Percentiles rank a stretch among this genome's conserved stretches.
Evolutionary conservation across 2,888 invertebrate species (phyloP).

Genomic region (Mythimna albipuncta): DNA sequence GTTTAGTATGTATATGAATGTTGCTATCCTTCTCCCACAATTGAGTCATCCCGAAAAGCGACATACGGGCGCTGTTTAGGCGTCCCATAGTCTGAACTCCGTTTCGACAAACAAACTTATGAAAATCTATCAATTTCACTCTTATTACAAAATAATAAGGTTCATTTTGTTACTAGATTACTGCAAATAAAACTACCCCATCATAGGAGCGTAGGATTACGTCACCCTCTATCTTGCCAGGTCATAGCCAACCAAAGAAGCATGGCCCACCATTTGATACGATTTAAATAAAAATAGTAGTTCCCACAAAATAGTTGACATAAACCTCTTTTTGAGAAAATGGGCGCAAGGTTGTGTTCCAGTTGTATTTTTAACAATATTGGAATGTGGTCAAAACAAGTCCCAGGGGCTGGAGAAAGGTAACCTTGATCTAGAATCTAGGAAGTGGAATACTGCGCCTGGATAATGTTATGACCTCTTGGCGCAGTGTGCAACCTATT

Average conservation of each 20-base stretch:
- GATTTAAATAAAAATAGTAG: constrained; percentile 47
- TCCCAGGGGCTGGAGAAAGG: constrained; percentile 18
- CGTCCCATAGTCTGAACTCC: constrained; percentile 76
- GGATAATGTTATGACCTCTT: constrained; percentile 22
- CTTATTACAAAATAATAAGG: constrained; percentile 44
- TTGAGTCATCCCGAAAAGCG: constrained; percentile 55
- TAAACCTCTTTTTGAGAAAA: constrained; percentile 69
- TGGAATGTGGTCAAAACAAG: constrained; percentile 62
- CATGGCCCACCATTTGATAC: constrained; percentile 58
- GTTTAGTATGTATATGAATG: constrained; percentile 3
- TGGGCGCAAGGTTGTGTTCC: constrained; percentile 73
- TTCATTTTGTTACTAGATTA: constrained; percentile 43
- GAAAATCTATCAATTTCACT: background rate
- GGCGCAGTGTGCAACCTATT: constrained; percentile 14
- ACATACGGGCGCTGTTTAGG: constrained; percentile 56
- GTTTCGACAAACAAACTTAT: constrained; percentile 56
- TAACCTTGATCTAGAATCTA: constrained; percentile 57
- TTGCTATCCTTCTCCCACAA: constrained; percentile 30
- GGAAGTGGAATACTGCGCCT: constrained; percentile 18
- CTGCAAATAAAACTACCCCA: constrained; percentile 35
- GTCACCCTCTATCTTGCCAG: constrained; percentile 77
- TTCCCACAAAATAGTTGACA: constrained; percentile 61
- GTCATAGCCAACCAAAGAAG: constrained; percentile 69
- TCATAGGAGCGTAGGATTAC: constrained; percentile 73
- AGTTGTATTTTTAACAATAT: constrained; percentile 60